Conservation (phyloP, 2,888 invertebrate species). For the Scaptomyza polygonia region DNA sequence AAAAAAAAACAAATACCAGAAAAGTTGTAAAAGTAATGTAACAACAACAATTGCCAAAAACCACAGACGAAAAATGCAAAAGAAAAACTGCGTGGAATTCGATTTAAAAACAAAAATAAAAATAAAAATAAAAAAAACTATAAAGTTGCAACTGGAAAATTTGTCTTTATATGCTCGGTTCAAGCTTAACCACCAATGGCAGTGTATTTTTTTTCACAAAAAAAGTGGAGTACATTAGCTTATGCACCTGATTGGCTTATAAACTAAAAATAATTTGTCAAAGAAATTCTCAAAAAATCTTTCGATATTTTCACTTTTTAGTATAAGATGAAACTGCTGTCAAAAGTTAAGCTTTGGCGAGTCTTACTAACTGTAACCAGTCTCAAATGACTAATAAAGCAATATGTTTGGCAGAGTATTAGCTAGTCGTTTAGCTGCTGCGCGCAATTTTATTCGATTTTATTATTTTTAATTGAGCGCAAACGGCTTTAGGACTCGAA, state of each 20-base stretch:
- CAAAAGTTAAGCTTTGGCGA: too few species aligned
- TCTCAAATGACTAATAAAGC: too few species aligned
- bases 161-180: not conserved
- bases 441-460: not conserved
- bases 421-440: not conserved
- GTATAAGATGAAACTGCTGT: too few species aligned
- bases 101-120: not conserved
- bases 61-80: slow-evolving; percentile 14
- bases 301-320: too few species aligned
- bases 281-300: too few species aligned
- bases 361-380: too few species aligned
- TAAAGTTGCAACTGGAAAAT: not conserved
- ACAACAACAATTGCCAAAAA: slow-evolving; percentile 14
- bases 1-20: slow-evolving; percentile 25
- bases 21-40: slow-evolving; percentile 28
- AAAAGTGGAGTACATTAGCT: too few species aligned
- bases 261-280: too few species aligned
- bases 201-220: too few species aligned
- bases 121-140: not conserved
- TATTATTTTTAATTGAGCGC: slow-evolving; percentile 46
- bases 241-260: too few species aligned
- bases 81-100: slow-evolving; percentile 41
- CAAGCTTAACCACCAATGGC: slow-evolving; percentile 1
- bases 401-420: not conserved
- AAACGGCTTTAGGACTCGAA: slow-evolving; percentile 9